Evolutionary conservation across 2,797 vertebrate genomes (phyloP).

Genomic region (Cetoscarus ocellatus): DNA sequence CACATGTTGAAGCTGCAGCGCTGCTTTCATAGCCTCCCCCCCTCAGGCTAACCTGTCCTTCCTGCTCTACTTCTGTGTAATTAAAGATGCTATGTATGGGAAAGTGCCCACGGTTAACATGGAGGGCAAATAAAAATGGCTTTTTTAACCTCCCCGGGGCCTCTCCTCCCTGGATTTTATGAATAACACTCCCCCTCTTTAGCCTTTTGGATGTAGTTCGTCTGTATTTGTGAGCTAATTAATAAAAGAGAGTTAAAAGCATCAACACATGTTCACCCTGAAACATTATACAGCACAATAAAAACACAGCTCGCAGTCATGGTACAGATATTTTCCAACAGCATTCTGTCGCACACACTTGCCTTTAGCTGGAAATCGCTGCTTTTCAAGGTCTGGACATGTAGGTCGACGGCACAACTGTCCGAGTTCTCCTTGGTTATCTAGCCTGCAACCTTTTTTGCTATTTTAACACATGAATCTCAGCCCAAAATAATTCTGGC

Average conservation of each 20-base stretch:
- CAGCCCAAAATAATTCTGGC: constrained; percentile 81
- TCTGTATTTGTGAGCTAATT: constrained; percentile 65
- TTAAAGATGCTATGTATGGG: constrained; percentile 81
- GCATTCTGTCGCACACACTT: constrained; percentile 65
- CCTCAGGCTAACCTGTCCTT: constrained; percentile 79
- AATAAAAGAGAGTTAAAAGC: constrained; percentile 58
- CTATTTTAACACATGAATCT: constrained; percentile 84
- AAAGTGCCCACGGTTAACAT: constrained; percentile 78
- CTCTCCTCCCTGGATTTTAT: constrained; percentile 66
- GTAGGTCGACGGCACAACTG: constrained; percentile 71
- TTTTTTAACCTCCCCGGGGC: constrained; percentile 67
- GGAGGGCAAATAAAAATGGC: constrained; percentile 74
- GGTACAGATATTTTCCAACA: constrained; percentile 30
- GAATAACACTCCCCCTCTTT: constrained; percentile 67
- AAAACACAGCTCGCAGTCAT: constrained; percentile 17
- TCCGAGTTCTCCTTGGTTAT: constrained; percentile 69
- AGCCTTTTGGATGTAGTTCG: constrained; percentile 55
- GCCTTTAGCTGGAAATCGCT: constrained; percentile 69
- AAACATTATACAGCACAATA: constrained; percentile 18
- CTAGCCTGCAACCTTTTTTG: constrained; percentile 77
- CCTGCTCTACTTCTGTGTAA: constrained; percentile 80
- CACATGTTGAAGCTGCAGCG: constrained; percentile 69
- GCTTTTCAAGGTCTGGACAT: constrained; percentile 66
- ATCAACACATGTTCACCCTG: constrained; percentile 48
- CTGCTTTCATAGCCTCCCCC: constrained; percentile 72